Percentiles rank a stretch among this genome's conserved stretches.
These are phyloP conservation scores for Myiozetetes cayanensis DNA, from an alignment of 2,113 vertebrate species.

Conservation along the genomic window DNA sequence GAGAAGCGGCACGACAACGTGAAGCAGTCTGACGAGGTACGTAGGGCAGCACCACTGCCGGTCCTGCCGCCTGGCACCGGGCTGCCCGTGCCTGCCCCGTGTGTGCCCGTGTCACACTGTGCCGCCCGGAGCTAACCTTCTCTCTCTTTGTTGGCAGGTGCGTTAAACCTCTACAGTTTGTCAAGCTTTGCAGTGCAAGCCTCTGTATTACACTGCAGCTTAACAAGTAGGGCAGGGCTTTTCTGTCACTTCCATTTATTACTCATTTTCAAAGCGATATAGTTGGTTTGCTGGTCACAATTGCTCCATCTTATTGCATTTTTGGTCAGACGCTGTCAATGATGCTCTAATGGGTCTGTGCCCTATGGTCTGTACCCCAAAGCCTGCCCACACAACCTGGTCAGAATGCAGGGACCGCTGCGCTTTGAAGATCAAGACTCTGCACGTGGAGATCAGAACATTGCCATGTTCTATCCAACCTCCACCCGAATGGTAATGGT, in stretches of 20 bases:
- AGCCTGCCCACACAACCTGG: slow-evolving; percentile 87
- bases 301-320: slow-evolving; percentile 88
- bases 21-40: slow-evolving; percentile 94
- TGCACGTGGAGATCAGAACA: slow-evolving; percentile 89
- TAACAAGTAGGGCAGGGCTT: slow-evolving; percentile 87
- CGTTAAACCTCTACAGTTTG: slow-evolving; percentile 86
- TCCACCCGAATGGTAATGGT: slow-evolving; percentile 90
- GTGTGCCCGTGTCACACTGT: slow-evolving; percentile 80
- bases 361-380: slow-evolving; percentile 91
- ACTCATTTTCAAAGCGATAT: slow-evolving; percentile 79
- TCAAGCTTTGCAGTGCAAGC: slow-evolving; percentile 88
- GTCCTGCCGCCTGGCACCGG: not conserved
- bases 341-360: slow-evolving; percentile 90
- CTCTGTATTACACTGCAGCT: slow-evolving; percentile 87
- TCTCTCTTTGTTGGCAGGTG: slow-evolving; percentile 90
- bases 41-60: slow-evolving; percentile 40
- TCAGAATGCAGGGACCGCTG: slow-evolving; percentile 88
- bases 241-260: slow-evolving; percentile 82
- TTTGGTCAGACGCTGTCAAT: slow-evolving; percentile 89
- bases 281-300: slow-evolving; percentile 84
- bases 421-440: slow-evolving; percentile 89
- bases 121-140: slow-evolving; percentile 85
- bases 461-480: slow-evolving; percentile 90
- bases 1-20: slow-evolving; percentile 90
- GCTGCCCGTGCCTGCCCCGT: slow-evolving; percentile 78